phyloP scores from a whole-genome alignment of 2,888 invertebrate species.

The Seira ritae region DNA sequence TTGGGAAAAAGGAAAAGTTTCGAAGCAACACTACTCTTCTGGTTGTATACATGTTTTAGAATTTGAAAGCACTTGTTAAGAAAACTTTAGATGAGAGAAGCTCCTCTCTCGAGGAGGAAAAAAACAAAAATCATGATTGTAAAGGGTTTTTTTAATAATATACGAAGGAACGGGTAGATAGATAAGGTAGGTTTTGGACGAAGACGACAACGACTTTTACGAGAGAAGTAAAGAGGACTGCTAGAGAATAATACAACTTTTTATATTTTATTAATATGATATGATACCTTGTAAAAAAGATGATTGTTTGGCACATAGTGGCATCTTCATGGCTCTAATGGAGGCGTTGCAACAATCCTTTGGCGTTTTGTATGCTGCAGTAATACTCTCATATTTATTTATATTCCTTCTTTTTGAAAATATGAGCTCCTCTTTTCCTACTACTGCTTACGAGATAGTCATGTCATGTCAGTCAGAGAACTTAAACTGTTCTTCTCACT shows the following conservation, averaged over 20 bases:
- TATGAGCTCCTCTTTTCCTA: too few species aligned
- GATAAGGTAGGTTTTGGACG: not conserved
- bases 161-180: too few species aligned
- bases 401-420: too few species aligned
- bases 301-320: not conserved
- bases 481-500: too few species aligned
- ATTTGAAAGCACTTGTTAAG: not conserved
- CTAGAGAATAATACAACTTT: not conserved
- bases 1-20: conserved; percentile 10
- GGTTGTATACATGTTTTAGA: not conserved
- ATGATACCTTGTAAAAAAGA: not conserved
- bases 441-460: too few species aligned
- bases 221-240: not conserved
- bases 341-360: not conserved
- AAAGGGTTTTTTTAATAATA: too few species aligned
- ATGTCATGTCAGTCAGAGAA: too few species aligned
- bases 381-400: not conserved
- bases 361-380: conserved; percentile 1
- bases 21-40: too few species aligned
- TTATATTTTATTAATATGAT: not conserved
- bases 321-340: not conserved
- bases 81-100: too few species aligned
- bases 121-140: not conserved
- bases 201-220: not conserved
- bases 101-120: too few species aligned